Conservation (phyloP, 2,888 invertebrate species). For the Mythimna impura region DNA sequence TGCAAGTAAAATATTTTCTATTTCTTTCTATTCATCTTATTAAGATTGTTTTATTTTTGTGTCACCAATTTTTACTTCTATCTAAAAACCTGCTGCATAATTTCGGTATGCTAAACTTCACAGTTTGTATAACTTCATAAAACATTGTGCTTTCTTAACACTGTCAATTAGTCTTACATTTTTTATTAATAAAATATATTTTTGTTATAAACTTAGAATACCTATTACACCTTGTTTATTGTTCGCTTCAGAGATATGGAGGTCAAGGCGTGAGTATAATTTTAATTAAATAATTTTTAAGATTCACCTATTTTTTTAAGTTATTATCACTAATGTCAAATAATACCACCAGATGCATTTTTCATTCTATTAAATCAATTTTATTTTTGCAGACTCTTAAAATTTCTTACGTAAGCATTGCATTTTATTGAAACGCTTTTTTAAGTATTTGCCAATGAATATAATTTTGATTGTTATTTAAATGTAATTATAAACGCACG, state of each 20-base stretch:
- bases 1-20: neutral
- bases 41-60: neutral
- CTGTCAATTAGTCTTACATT: neutral
- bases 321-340: neutral
- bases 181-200: neutral
- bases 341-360: conserved; percentile 6
- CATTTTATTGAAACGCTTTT: neutral
- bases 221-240: neutral
- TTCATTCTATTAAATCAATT: neutral
- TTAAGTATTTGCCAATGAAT: neutral
- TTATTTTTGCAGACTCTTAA: conserved; percentile 61
- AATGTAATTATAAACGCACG: too few relatives aligned
- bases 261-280: conserved; percentile 48
- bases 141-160: neutral
- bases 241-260: conserved; percentile 48
- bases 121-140: neutral
- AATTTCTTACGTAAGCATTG: conserved; percentile 66
- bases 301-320: neutral
- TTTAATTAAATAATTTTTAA: neutral
- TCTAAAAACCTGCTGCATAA: neutral
- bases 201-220: neutral
- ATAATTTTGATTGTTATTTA: neutral
- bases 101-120: neutral
- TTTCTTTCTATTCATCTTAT: conserved; percentile 1
- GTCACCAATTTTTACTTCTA: neutral